phyloP scores from a whole-genome alignment of 2,888 invertebrate genomes.

The Drosophila greeni region DNA sequence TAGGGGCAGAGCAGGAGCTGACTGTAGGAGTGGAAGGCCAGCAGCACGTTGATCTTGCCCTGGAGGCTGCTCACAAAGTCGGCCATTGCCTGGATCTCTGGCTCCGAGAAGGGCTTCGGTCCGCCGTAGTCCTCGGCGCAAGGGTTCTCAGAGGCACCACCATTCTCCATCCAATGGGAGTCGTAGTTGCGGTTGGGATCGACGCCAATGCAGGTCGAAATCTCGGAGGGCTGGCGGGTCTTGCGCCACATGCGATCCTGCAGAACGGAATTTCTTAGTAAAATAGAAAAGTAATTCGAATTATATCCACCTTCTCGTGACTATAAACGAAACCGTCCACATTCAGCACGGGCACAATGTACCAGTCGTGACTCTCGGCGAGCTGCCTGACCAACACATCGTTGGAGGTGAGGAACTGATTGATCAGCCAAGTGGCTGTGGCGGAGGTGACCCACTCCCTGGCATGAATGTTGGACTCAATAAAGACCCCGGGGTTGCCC shows the following conservation, averaged over 20 bases:
- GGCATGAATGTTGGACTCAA: slow-evolving; percentile 83
- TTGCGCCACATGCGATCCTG: slow-evolving; percentile 83
- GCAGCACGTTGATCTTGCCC: slow-evolving; percentile 79
- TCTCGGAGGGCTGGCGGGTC: slow-evolving; percentile 80
- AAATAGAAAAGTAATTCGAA: fast-evolving
- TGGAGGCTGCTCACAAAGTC: slow-evolving; percentile 78
- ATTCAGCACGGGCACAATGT: slow-evolving; percentile 85
- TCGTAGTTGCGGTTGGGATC: slow-evolving; percentile 75
- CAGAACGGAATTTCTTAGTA: not conserved
- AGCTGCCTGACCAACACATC: slow-evolving; percentile 81
- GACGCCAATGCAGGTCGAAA: slow-evolving; percentile 68
- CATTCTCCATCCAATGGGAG: slow-evolving; percentile 72
- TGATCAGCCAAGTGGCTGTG: slow-evolving; percentile 84
- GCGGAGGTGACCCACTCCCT: slow-evolving; percentile 87
- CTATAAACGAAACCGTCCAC: slow-evolving; percentile 86
- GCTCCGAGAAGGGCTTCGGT: slow-evolving; percentile 81
- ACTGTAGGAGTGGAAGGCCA: slow-evolving; percentile 83
- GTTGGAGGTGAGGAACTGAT: slow-evolving; percentile 82
- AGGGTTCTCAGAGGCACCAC: slow-evolving; percentile 79
- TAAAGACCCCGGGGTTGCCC: slow-evolving; percentile 81
- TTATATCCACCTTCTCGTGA: slow-evolving; percentile 80
- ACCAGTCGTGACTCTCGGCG: slow-evolving; percentile 85
- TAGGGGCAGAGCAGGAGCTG: slow-evolving; percentile 82
- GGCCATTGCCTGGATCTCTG: slow-evolving; percentile 79
- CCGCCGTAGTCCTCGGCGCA: slow-evolving; percentile 79